These are phyloP conservation scores for Aelia acuminata DNA, from an alignment of 2,888 invertebrate genomes.

Conservation along the genomic window DNA sequence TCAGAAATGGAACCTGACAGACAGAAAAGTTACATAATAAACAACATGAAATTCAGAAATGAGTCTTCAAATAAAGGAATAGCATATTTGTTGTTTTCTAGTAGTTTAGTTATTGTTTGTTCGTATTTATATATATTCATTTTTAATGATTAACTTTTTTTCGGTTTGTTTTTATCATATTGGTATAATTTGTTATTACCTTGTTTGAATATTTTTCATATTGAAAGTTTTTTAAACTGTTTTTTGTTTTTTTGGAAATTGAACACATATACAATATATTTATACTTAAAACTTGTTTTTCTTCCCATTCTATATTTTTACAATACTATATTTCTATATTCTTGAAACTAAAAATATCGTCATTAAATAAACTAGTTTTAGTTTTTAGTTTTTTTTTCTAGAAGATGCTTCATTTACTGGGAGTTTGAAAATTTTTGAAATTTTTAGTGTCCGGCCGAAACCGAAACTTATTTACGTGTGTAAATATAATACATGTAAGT, in stretches of 20 bases:
- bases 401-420: no score
- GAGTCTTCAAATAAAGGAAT: background rate
- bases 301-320: background rate
- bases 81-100: background rate
- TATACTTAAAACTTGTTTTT: background rate
- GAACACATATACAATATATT: conserved; percentile 6
- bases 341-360: background rate
- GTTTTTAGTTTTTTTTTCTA: no score
- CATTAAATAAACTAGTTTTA: no score
- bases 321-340: background rate
- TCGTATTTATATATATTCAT: background rate
- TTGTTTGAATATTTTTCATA: conserved; percentile 31
- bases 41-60: background rate
- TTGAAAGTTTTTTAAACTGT: conserved; percentile 44
- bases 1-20: background rate
- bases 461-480: no score
- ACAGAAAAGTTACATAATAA: background rate
- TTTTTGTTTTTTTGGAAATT: conserved; percentile 22
- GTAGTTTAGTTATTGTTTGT: background rate
- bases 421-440: no score
- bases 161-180: conserved; percentile 27
- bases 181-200: conserved; percentile 16
- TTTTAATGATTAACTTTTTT: conserved; percentile 27
- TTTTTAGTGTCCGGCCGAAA: no score
- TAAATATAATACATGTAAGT: no score